Conservation (phyloP, 2,113 vertebrate genomes). For the Syrrhaptes paradoxus region DNA sequence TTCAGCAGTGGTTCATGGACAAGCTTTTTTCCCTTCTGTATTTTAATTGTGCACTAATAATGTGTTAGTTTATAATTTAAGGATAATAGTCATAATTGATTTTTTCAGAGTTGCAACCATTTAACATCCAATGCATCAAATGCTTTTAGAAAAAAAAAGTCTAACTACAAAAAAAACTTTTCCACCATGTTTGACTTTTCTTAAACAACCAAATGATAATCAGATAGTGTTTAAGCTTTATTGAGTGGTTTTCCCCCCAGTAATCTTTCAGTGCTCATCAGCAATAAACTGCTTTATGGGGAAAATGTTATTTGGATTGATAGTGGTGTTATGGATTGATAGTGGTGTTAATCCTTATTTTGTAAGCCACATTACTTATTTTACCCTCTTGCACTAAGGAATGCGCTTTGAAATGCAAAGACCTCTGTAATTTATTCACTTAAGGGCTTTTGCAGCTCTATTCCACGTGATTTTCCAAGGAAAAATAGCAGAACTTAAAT, state of each 20-base stretch:
- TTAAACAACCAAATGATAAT: constrained; percentile 15
- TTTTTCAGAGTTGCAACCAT: neutral
- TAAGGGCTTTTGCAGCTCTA: neutral
- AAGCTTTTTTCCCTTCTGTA: neutral
- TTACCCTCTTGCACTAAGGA: neutral
- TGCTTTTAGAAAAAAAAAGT: neutral
- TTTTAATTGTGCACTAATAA: constrained; percentile 9
- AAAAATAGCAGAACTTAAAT: neutral
- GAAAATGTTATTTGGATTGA: neutral
- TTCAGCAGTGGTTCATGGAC: neutral
- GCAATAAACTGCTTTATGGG: neutral
- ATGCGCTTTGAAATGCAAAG: neutral
- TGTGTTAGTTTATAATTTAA: neutral
- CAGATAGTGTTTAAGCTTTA: constrained; percentile 24
- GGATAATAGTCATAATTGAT: neutral
- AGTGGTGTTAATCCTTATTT: neutral
- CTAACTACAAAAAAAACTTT: neutral
- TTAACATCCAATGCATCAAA: neutral
- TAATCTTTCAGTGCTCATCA: neutral
- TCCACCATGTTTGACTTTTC: neutral
- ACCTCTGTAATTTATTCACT: neutral
- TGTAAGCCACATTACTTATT: neutral
- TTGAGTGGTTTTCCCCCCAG: neutral
- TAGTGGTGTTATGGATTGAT: neutral
- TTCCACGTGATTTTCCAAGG: neutral